A percentile compares a stretch with the other conserved stretches of the same genome.
phyloP scores from a whole-genome alignment of 1,140 invertebrate species.

The Cryptotermes secundus region DNA sequence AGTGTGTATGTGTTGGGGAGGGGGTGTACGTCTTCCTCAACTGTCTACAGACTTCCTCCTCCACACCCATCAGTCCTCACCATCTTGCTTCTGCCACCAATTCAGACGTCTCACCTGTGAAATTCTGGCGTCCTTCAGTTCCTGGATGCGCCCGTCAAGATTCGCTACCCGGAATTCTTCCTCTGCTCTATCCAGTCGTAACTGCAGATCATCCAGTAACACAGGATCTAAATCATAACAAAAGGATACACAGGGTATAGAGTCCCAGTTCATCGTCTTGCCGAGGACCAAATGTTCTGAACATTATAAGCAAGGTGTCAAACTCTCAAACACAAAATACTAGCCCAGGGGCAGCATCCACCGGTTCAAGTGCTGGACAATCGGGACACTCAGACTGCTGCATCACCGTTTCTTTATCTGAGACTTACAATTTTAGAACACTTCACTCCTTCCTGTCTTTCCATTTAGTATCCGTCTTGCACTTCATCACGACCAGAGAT shows the following conservation, averaged over 20 bases:
- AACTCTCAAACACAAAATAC: neutral
- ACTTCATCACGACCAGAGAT: no score
- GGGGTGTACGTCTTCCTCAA: no score
- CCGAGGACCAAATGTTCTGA: neutral
- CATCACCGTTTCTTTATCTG: neutral
- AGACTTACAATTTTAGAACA: neutral
- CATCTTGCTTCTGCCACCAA: neutral
- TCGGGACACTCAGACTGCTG: neutral
- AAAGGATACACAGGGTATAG: neutral
- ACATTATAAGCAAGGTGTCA: neutral
- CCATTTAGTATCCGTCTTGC: no score
- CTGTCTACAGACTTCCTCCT: no score
- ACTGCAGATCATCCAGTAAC: constrained; percentile 70
- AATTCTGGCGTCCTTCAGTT: constrained; percentile 67
- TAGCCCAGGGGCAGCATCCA: neutral
- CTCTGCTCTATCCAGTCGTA: constrained; percentile 72
- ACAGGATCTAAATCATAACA: constrained; percentile 55
- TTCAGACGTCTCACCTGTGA: constrained; percentile 40
- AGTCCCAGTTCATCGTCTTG: neutral
- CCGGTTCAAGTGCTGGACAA: no score
- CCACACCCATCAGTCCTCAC: no score
- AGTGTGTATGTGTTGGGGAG: no score
- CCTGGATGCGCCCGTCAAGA: constrained; percentile 72
- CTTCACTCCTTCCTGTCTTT: no score
- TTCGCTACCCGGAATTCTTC: constrained; percentile 69